These are phyloP conservation scores for Clinocottus analis DNA, from an alignment of 2,113 vertebrate genomes.

Conservation along the genomic window DNA sequence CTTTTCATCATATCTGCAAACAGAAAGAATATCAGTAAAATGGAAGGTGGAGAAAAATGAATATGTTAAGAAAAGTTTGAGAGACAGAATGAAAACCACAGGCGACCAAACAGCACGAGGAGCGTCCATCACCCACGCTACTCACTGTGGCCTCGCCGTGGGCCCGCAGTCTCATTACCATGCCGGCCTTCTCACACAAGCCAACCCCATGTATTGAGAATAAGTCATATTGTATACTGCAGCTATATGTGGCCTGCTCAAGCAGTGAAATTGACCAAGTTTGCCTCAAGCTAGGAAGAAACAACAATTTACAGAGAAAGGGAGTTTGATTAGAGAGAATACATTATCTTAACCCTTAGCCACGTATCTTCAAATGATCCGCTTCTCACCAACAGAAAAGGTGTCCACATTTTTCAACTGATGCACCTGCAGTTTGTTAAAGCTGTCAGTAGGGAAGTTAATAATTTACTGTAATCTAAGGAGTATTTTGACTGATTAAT, in stretches of 20 bases:
- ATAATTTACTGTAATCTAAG: too few relatives aligned
- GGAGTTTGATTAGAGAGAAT: conserved; percentile 5
- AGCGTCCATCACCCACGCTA: conserved; percentile 21
- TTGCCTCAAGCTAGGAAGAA: not conserved
- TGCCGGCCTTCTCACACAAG: conserved; percentile 19
- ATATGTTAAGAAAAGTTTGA: conserved; percentile 14
- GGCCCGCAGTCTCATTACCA: conserved; percentile 34
- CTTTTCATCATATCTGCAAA: conserved; percentile 22
- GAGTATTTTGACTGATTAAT: too few relatives aligned
- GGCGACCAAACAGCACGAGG: not conserved
- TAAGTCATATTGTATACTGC: conserved; percentile 10
- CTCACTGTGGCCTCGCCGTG: conserved; percentile 25
- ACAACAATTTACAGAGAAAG: not conserved
- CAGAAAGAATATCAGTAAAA: conserved; percentile 26
- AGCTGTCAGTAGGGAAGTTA: not conserved
- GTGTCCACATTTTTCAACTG: not conserved
- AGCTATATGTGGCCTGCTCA: conserved; percentile 1
- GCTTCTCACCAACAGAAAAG: too few relatives aligned
- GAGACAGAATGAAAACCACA: not conserved
- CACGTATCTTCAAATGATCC: too few relatives aligned
- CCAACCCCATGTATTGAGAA: conserved; percentile 6
- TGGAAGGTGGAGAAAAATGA: conserved; percentile 22
- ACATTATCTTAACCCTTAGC: conserved; percentile 5
- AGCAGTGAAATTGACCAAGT: conserved; percentile 7
- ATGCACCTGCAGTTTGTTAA: not conserved